Evolutionary conservation across 2,797 vertebrate genomes (phyloP).

Genomic region (Poecilia picta): DNA sequence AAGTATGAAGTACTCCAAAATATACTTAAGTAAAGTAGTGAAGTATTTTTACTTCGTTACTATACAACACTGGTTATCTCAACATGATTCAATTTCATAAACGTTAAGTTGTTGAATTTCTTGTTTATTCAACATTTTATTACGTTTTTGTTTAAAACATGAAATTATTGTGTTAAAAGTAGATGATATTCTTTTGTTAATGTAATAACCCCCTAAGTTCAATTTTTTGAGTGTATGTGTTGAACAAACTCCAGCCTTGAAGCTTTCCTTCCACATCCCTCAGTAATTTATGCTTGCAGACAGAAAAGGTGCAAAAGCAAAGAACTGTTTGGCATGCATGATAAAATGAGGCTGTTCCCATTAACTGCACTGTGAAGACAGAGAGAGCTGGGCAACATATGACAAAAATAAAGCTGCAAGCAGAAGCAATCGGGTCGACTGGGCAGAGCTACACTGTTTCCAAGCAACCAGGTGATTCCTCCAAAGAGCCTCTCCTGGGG

Average conservation of each 20-base stretch:
- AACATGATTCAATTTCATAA: no score
- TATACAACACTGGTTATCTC: no score
- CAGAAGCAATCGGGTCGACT: slow-evolving; percentile 69
- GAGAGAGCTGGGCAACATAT: slow-evolving; percentile 24
- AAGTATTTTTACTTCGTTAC: no score
- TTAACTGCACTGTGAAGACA: not conserved
- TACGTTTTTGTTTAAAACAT: no score
- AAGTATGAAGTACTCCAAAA: no score
- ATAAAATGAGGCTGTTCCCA: slow-evolving; percentile 17
- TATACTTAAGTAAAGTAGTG: no score
- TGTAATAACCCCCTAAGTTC: no score
- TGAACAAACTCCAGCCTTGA: slow-evolving; percentile 67
- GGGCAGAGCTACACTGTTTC: slow-evolving; percentile 80
- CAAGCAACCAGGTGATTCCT: slow-evolving; percentile 85
- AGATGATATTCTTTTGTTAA: no score
- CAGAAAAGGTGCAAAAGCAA: slow-evolving; percentile 14
- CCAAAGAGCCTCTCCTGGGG: slow-evolving; percentile 77
- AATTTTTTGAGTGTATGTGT: no score
- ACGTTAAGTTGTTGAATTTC: no score
- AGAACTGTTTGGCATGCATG: not conserved
- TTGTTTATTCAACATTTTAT: no score
- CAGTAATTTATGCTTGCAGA: slow-evolving; percentile 21
- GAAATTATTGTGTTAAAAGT: no score
- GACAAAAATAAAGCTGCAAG: slow-evolving; percentile 56
- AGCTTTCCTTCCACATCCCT: slow-evolving; percentile 66